Evolutionary conservation across 2,797 vertebrate genomes (phyloP).

Genomic region (Sparus aurata): DNA sequence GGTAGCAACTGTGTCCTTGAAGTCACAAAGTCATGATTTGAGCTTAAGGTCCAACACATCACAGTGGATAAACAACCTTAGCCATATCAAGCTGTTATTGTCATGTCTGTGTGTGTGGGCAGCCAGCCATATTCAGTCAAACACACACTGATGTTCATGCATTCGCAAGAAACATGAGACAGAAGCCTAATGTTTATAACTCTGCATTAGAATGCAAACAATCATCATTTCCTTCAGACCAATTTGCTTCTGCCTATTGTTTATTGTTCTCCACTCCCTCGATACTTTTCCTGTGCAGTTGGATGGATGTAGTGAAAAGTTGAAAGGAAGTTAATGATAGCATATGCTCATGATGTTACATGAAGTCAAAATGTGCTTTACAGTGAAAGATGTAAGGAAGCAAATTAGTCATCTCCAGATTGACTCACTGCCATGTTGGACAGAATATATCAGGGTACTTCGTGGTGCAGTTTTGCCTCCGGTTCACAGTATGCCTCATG

Average conservation of each 20-base stretch:
- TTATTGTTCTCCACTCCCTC: slow-evolving; percentile 3
- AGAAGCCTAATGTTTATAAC: slow-evolving; percentile 28
- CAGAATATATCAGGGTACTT: slow-evolving; percentile 29
- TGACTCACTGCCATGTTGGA: slow-evolving; percentile 18
- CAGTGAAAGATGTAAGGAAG: slow-evolving; percentile 28
- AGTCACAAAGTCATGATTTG: background rate
- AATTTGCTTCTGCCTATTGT: slow-evolving; percentile 17
- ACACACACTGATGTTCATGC: background rate
- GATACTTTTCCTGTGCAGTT: background rate
- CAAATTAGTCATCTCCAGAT: slow-evolving; percentile 44
- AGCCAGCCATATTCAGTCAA: background rate
- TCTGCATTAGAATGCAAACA: slow-evolving; percentile 1
- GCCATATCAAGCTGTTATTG: slow-evolving; percentile 3
- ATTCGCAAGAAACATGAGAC: slow-evolving; percentile 11
- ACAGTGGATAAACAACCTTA: slow-evolving; percentile 1
- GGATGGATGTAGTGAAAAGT: slow-evolving; percentile 8
- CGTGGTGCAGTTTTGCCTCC: slow-evolving; percentile 41
- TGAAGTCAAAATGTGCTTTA: slow-evolving; percentile 14
- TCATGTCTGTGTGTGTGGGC: background rate
- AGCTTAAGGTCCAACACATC: background rate
- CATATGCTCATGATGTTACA: slow-evolving; percentile 21
- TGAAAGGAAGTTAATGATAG: slow-evolving; percentile 12
- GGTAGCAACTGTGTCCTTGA: background rate
- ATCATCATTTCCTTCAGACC: slow-evolving; percentile 4
- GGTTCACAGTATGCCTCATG: slow-evolving; percentile 40